phyloP scores from a whole-genome alignment of 2,888 invertebrate genomes.

The Scaeva pyrastri region DNA sequence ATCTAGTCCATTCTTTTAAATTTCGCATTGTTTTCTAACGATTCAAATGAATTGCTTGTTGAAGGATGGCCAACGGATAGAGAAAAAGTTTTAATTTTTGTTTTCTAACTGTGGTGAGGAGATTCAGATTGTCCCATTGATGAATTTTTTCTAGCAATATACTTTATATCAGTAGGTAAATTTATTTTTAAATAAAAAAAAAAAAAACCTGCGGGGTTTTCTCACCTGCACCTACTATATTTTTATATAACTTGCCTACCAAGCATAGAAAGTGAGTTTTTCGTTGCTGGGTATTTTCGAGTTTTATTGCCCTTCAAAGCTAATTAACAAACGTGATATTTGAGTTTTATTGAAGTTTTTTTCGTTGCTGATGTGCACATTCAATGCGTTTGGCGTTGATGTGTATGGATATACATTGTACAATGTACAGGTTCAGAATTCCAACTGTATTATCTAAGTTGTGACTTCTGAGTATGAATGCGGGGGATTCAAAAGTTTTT shows the following conservation, averaged over 20 bases:
- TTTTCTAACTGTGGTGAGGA: slow-evolving; percentile 17
- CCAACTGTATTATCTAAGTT: slow-evolving; percentile 26
- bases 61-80: slow-evolving; percentile 60
- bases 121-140: slow-evolving; percentile 57
- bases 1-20: background rate
- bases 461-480: background rate
- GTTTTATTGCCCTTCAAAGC: slow-evolving; percentile 83
- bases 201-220: slow-evolving; percentile 24
- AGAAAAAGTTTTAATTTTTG: slow-evolving; percentile 68
- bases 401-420: too few species aligned
- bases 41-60: slow-evolving; percentile 66
- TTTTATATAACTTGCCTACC: background rate
- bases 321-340: slow-evolving; percentile 80
- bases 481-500: slow-evolving; percentile 35
- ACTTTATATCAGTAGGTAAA: too few species aligned
- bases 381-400: slow-evolving; percentile 42
- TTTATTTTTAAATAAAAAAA: too few species aligned
- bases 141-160: slow-evolving; percentile 62
- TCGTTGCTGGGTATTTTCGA: slow-evolving; percentile 76
- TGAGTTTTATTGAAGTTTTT: slow-evolving; percentile 74
- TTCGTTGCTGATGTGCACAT: slow-evolving; percentile 38
- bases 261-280: background rate
- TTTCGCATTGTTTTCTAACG: slow-evolving; percentile 18
- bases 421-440: slow-evolving; percentile 13
- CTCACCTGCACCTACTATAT: background rate